phyloP scores from a whole-genome alignment of 1,140 invertebrate genomes.

The Daktulosphaira vitifoliae region DNA sequence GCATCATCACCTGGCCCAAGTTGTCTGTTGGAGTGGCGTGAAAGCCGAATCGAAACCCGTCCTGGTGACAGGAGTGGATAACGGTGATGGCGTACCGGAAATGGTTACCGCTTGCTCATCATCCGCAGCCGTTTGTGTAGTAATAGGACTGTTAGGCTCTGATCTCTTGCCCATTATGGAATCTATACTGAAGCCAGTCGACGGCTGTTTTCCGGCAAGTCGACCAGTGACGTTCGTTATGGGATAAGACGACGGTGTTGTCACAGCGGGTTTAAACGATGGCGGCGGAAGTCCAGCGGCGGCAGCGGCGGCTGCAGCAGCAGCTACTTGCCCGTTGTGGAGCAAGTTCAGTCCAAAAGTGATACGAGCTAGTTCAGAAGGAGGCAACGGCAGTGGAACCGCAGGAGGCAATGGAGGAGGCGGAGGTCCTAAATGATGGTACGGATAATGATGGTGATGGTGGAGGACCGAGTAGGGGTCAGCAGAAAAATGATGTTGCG shows the following conservation, averaged over 20 bases:
- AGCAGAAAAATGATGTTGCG: conserved; percentile 40
- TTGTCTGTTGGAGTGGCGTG: conserved; percentile 37
- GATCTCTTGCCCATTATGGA: conserved; percentile 46
- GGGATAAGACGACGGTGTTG: conserved; percentile 46
- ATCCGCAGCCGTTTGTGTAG: not conserved
- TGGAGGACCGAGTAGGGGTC: conserved; percentile 31
- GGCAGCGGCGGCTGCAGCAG: conserved; percentile 41
- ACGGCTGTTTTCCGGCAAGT: conserved; percentile 40
- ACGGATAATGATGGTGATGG: conserved; percentile 41
- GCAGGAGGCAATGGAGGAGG: conserved; percentile 43
- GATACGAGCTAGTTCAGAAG: conserved; percentile 46
- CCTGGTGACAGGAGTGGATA: conserved; percentile 33
- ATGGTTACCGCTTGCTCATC: not conserved
- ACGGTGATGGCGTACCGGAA: conserved; percentile 1
- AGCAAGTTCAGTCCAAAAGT: conserved; percentile 45
- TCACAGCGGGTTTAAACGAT: conserved; percentile 48
- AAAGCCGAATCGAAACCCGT: conserved; percentile 39
- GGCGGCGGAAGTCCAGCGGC: conserved; percentile 38
- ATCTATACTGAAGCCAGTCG: conserved; percentile 49
- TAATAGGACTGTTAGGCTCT: conserved; percentile 1
- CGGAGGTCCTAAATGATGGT: conserved; percentile 45
- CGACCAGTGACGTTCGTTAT: conserved; percentile 38
- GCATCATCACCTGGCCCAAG: conserved; percentile 39
- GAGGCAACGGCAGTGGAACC: conserved; percentile 46
- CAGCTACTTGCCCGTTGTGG: conserved; percentile 44